Conservation (phyloP, 2,797 vertebrate genomes). For the Tenualosa thibaudeaui region DNA sequence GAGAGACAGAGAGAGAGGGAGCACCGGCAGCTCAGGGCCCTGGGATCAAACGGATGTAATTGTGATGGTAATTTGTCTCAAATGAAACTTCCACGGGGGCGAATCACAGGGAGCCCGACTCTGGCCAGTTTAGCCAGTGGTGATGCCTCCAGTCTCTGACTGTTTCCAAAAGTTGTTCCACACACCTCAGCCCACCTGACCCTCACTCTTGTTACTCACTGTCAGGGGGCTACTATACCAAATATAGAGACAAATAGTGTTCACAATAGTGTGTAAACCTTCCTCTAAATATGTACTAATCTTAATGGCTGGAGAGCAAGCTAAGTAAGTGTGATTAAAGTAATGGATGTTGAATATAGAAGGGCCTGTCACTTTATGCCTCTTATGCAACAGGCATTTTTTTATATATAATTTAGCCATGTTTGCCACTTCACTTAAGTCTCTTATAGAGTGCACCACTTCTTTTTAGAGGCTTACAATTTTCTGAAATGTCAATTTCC, state of each 20-base stretch:
- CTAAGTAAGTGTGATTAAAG: not conserved
- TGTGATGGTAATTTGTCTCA: conserved; percentile 38
- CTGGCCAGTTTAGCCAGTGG: conserved; percentile 33
- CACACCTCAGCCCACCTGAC: not conserved
- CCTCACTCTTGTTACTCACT: not conserved
- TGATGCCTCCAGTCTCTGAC: conserved; percentile 26
- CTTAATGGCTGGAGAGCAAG: not conserved
- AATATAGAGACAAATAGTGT: not conserved
- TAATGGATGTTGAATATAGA: not conserved
- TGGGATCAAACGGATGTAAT: conserved; percentile 35
- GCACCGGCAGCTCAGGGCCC: not conserved
- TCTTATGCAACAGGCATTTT: not conserved
- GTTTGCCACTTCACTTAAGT: not conserved
- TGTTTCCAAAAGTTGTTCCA: not conserved
- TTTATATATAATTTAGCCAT: not conserved
- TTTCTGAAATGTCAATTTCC: conserved; percentile 44
- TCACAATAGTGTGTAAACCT: not conserved
- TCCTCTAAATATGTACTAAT: not conserved
- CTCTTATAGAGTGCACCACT: too few species aligned
- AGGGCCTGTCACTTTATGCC: not conserved
- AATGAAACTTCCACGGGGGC: conserved; percentile 37
- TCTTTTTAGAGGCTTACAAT: conserved; percentile 1
- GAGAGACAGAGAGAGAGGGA: not conserved
- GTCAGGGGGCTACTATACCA: conserved; percentile 1
- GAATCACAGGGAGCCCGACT: conserved; percentile 15